Base-by-base conservation (phyloP, 2,888 invertebrate species). In the Drosophila nr. perissopoda region DNA sequence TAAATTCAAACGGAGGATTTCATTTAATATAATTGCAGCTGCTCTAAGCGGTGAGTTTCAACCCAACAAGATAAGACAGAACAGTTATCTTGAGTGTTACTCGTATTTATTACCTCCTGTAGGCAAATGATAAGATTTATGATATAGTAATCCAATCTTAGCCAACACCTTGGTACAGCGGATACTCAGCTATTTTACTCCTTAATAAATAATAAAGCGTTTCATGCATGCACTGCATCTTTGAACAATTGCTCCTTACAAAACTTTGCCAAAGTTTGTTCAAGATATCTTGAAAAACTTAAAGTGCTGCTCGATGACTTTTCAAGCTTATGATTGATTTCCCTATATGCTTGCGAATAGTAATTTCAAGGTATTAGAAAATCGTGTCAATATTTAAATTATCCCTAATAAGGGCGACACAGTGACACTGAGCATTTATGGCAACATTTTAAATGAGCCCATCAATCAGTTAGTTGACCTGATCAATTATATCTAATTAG, bases 41-140 rank as follows among this genome's bases (percentile, higher is more conserved):
- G 77, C 67, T 83, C 60, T 79, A 72, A 83, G 83, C 72, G 81
- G 82, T 82, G 58, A 82, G 83, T 78, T 38, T 38, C 45, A 36
- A 21, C 48, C 11, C 40, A 40, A 56, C 29, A 57, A 40, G 16
- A 13, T 10, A 21, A 40, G 16, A 16, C 27, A 31, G 16, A 27
- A 57, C 10, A 38, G n/a, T 21, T 51, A 29, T 29, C 29, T n/a
- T 29, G 13, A 6, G 11, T 10, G 27, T n/a, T 27, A 5, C 4
- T 10, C 51, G 4, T 29, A 29, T 51, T 51, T 27, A 51, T 51
- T 51, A 13, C 18, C n/a, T n/a, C 27, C 7, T n/a, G 29, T 51
- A 27, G 29, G 29, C 51, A 38, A 54, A 25, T 29, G 7, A 8
- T 29, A 7, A 29, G n/a, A 56, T 29, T 56, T 56, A 38, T 38